Evolutionary conservation across 2,113 vertebrate species (phyloP).

Genomic region (Siphamia tubifer): DNA sequence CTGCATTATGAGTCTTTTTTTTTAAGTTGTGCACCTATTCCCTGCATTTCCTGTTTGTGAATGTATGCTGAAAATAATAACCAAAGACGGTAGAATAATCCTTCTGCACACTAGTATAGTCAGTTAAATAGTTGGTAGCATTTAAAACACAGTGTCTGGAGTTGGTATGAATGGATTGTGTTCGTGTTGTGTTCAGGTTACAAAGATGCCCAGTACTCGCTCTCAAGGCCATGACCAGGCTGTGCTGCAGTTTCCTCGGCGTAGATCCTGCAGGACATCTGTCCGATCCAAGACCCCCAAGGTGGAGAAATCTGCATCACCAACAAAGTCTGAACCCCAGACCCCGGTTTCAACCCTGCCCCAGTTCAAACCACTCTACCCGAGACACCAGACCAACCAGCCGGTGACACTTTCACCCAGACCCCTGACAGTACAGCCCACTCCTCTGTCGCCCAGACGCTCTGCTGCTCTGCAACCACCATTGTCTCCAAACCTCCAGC

Average conservation of each 20-base stretch:
- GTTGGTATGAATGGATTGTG: neutral
- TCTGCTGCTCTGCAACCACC: neutral
- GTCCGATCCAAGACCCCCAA: slow-evolving; percentile 17
- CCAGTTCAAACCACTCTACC: neutral
- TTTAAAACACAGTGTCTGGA: too few relatives aligned
- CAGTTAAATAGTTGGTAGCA: neutral
- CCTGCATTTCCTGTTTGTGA: too few relatives aligned
- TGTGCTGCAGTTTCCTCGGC: slow-evolving; percentile 84
- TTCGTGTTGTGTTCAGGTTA: neutral
- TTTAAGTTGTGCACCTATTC: too few relatives aligned
- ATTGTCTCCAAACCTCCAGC: neutral
- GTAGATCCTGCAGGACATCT: slow-evolving; percentile 70
- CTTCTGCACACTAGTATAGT: too few relatives aligned
- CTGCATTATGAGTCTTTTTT: too few relatives aligned
- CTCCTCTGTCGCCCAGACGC: neutral
- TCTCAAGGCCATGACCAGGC: slow-evolving; percentile 79
- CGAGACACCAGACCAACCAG: rapidly evolving
- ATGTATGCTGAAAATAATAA: too few relatives aligned
- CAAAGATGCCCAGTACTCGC: slow-evolving; percentile 84
- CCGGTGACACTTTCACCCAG: neutral
- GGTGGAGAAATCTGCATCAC: neutral
- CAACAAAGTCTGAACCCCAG: neutral
- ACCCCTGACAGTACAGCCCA: rapidly evolving
- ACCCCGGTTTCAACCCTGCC: too few relatives aligned
- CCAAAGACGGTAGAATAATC: too few relatives aligned